Evolutionary conservation across 1,140 invertebrate genomes (phyloP).

Genomic region (Lordiphosa collinella): DNA sequence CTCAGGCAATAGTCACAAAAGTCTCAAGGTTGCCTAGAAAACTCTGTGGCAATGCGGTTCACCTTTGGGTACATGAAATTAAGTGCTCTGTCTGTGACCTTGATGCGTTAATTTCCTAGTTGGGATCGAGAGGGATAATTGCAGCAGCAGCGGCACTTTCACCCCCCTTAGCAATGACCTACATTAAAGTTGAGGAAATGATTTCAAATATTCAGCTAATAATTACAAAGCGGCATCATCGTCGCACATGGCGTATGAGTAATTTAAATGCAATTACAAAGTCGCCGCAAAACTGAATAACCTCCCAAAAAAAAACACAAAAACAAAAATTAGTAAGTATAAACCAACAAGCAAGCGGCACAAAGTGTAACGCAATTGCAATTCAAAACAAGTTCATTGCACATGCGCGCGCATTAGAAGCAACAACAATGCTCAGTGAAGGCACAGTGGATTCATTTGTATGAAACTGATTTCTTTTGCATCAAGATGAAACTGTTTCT

Average conservation of each 20-base stretch:
- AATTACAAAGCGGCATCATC: slow-evolving; percentile 30
- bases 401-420: slow-evolving; percentile 62
- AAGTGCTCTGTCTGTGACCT: slow-evolving; percentile 26
- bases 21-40: slow-evolving; percentile 32
- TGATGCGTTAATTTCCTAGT: slow-evolving; percentile 42
- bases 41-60: slow-evolving; percentile 32
- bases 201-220: slow-evolving; percentile 17
- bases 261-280: slow-evolving; percentile 73
- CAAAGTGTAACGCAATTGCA: slow-evolving; percentile 43
- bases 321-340: slow-evolving; percentile 1
- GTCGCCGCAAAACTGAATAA: slow-evolving; percentile 53
- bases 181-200: slow-evolving; percentile 62
- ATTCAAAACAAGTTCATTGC: slow-evolving; percentile 70
- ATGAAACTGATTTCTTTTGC: too few species aligned
- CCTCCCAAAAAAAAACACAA: slow-evolving; percentile 53
- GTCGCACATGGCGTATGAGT: slow-evolving; percentile 57
- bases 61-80: slow-evolving; percentile 39
- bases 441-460: not conserved
- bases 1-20: slow-evolving; percentile 17
- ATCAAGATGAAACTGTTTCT: too few species aligned
- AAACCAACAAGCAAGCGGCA: slow-evolving; percentile 23
- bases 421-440: slow-evolving; percentile 3
- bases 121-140: not conserved
- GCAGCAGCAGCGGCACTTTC: slow-evolving; percentile 38
- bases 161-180: slow-evolving; percentile 62